These are phyloP conservation scores for Pogonognathellus flavescens DNA, from an alignment of 1,140 invertebrate species.

Conservation along the genomic window DNA sequence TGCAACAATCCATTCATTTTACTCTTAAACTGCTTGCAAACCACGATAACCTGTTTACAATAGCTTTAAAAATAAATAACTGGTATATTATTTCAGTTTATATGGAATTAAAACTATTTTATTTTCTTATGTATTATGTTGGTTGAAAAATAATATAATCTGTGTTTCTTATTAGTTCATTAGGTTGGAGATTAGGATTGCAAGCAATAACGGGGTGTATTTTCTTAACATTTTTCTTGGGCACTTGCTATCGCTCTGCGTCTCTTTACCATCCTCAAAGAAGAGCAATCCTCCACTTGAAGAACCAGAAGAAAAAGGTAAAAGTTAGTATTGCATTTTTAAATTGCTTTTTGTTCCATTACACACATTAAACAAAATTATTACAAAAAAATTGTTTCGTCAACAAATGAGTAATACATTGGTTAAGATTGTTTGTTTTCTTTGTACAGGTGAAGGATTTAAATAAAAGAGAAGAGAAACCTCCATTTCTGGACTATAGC, in stretches of 20 bases:
- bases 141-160: no score
- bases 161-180: slow-evolving; percentile 82
- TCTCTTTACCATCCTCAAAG: slow-evolving; percentile 90
- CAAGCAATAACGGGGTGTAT: slow-evolving; percentile 87
- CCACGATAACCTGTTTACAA: no score
- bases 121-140: not conserved
- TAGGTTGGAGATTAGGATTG: slow-evolving; percentile 88
- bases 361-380: no score
- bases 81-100: no score
- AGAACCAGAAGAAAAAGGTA: slow-evolving; percentile 80
- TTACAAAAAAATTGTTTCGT: no score
- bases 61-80: no score
- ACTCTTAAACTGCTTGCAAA: no score
- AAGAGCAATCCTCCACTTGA: slow-evolving; percentile 88
- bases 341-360: no score
- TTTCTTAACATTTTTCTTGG: slow-evolving; percentile 87
- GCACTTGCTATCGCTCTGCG: slow-evolving; percentile 88
- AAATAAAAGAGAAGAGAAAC: slow-evolving; percentile 76
- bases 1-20: no score
- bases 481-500: slow-evolving; percentile 88
- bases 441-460: slow-evolving; percentile 67
- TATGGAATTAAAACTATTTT: not conserved
- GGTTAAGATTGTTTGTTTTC: not conserved
- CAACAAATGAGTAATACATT: not conserved
- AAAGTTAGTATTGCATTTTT: no score